phyloP scores from a whole-genome alignment of 1,140 invertebrate species.

The Aphidius ervi region DNA sequence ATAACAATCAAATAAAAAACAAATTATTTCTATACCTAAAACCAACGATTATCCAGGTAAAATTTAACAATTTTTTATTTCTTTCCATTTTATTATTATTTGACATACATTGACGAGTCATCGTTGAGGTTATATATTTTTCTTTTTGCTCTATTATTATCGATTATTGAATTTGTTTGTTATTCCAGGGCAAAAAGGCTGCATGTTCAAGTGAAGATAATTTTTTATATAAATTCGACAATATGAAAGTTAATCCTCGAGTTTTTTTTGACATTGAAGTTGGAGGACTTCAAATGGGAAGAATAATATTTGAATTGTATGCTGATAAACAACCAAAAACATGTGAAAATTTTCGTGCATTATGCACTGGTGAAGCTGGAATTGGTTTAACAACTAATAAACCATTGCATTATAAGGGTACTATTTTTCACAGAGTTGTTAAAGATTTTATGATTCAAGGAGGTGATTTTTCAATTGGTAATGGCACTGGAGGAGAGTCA shows the following conservation, averaged over 20 bases:
- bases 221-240: no score
- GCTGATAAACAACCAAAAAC: conserved; percentile 96
- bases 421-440: conserved; percentile 95
- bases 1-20: no score
- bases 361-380: conserved; percentile 94
- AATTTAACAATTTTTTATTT: no score
- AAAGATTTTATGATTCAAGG: conserved; percentile 99
- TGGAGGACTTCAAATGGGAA: conserved; percentile 84
- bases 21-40: no score
- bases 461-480: conserved; percentile 94
- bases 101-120: no score
- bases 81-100: no score
- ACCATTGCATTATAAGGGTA: conserved; percentile 94
- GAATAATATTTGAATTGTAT: conserved; percentile 95
- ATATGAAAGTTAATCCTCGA: conserved; percentile 41
- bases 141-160: no score
- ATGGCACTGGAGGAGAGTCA: conserved; percentile 97
- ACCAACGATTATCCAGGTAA: no score
- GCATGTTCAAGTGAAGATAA: no score
- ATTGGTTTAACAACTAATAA: conserved; percentile 74
- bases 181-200: no score
- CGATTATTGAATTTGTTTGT: no score
- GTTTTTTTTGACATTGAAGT: conserved; percentile 92
- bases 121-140: no score
- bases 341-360: conserved; percentile 97